Evolutionary conservation across 1,140 invertebrate species (phyloP).

Genomic region (Zaprionus vittiger): DNA sequence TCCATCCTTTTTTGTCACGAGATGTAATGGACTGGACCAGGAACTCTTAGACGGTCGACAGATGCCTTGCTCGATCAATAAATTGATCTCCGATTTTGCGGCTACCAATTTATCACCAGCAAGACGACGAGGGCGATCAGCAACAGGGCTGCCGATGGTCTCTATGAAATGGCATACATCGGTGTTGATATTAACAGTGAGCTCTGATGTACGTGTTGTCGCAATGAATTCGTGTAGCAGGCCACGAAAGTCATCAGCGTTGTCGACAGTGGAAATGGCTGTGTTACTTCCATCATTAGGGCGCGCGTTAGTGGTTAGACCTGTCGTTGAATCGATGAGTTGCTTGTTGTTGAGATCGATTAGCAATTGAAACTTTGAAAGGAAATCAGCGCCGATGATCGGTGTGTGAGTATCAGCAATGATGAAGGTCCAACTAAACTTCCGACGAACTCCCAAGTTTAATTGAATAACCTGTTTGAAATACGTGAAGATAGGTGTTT

Average conservation of each 20-base stretch:
- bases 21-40: conserved; percentile 38
- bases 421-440: background rate
- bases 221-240: too few species aligned
- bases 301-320: too few species aligned
- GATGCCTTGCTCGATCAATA: conserved; percentile 69
- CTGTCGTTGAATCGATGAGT: too few species aligned
- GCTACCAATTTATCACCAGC: conserved; percentile 26
- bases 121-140: conserved; percentile 6
- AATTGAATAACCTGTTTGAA: background rate
- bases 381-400: too few species aligned
- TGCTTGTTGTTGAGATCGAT: too few species aligned
- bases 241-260: too few species aligned
- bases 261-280: too few species aligned
- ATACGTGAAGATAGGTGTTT: background rate
- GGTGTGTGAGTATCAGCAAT: background rate
- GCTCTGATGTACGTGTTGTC: background rate
- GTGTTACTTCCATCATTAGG: too few species aligned
- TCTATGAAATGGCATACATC: background rate
- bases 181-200: background rate
- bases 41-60: conserved; percentile 58
- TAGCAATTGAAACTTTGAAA: too few species aligned
- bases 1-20: too few species aligned
- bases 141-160: background rate
- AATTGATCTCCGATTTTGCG: conserved; percentile 66
- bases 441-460: background rate